Conservation (phyloP, 1,140 invertebrate species). For the Lepidostoma basale region DNA sequence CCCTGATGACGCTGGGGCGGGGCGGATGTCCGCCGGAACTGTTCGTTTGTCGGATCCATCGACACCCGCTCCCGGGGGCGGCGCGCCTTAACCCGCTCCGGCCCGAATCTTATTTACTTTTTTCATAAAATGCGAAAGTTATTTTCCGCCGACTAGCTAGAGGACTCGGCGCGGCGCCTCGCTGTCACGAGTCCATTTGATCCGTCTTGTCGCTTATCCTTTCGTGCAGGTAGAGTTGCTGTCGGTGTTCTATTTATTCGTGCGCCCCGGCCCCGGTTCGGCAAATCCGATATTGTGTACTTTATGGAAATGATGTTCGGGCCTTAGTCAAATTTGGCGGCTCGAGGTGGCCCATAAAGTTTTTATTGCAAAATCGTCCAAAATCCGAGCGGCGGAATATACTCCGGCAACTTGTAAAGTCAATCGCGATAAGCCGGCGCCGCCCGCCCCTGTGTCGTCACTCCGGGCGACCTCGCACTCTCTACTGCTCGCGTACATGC, state of each 20-base stretch:
- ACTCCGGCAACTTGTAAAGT: not conserved
- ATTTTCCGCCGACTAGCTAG: too few relatives aligned
- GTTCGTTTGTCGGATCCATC: slow-evolving; percentile 4
- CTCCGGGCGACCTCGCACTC: not conserved
- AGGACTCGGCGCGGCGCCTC: too few relatives aligned
- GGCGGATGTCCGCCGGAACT: slow-evolving; percentile 7
- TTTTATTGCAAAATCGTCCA: slow-evolving; percentile 21
- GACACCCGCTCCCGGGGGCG: not conserved
- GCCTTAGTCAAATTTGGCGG: slow-evolving; percentile 24
- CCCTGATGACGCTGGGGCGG: not conserved
- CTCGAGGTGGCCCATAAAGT: slow-evolving; percentile 15
- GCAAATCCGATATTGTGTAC: slow-evolving; percentile 26
- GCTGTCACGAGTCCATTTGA: too few relatives aligned
- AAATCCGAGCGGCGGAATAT: slow-evolving; percentile 2
- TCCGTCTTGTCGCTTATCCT: too few relatives aligned
- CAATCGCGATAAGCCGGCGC: slow-evolving; percentile 16
- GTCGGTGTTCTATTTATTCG: too few relatives aligned
- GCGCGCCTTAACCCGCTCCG: not conserved
- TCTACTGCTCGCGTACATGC: too few relatives aligned
- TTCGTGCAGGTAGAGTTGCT: too few relatives aligned
- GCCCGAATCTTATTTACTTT: too few relatives aligned
- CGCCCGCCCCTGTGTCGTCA: not conserved
- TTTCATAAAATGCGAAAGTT: too few relatives aligned
- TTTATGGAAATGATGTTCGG: slow-evolving; percentile 15
- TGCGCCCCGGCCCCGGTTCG: too few relatives aligned